Percentiles rank a stretch among this genome's conserved stretches.
Evolutionary conservation across 2,113 vertebrate genomes (phyloP).

Genomic region (Thomomys bottae): DNA sequence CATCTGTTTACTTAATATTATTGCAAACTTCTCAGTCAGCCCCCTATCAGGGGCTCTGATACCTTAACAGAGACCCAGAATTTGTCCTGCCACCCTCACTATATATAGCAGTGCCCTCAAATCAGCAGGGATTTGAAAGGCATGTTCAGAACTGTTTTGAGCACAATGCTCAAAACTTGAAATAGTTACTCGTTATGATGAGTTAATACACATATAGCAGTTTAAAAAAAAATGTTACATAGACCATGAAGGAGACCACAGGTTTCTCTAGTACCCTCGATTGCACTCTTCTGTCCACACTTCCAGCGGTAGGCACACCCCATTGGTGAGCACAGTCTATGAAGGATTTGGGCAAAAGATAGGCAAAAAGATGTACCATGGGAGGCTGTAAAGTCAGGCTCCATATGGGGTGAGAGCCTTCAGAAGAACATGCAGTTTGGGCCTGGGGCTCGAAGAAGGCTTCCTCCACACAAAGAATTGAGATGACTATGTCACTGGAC

Average conservation of each 20-base stretch:
- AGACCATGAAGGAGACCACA: slow-evolving; percentile 48
- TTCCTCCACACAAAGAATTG: not conserved
- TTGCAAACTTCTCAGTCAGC: not conserved
- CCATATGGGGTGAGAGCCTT: not conserved
- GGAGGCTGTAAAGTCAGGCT: not conserved
- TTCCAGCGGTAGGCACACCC: not conserved
- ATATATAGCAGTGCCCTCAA: slow-evolving; percentile 93
- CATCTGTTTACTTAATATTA: not conserved
- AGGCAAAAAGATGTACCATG: not conserved
- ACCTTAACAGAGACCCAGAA: not conserved
- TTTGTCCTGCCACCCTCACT: not conserved
- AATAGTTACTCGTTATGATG: slow-evolving; percentile 81
- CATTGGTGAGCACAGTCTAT: no score
- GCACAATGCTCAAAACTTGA: slow-evolving; percentile 91
- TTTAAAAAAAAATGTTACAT: slow-evolving; percentile 47
- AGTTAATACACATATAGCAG: slow-evolving; percentile 73
- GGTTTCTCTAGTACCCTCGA: slow-evolving; percentile 37
- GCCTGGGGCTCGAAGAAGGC: not conserved
- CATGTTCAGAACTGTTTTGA: slow-evolving; percentile 98
- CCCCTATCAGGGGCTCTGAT: no score
- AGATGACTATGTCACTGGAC: not conserved
- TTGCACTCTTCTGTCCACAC: slow-evolving; percentile 58
- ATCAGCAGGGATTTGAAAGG: slow-evolving; percentile 96
- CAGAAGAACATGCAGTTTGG: not conserved
- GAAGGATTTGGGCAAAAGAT: not conserved